These are phyloP conservation scores for Carcinoscorpius rotundicauda DNA, from an alignment of 1,140 invertebrate genomes.

Conservation along the genomic window DNA sequence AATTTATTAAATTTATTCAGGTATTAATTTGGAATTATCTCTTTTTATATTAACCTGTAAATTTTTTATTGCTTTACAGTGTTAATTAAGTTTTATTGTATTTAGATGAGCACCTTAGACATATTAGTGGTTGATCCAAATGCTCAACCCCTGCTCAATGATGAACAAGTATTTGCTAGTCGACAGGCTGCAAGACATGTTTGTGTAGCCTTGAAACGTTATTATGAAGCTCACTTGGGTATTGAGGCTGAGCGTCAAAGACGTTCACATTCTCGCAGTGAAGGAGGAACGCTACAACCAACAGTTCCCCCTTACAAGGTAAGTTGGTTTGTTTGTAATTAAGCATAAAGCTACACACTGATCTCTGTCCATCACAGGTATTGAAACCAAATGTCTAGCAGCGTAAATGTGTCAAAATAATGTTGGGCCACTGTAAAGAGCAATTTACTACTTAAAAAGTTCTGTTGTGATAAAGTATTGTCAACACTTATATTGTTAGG, in stretches of 20 bases:
- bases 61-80: constrained; percentile 3
- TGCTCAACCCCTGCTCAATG: constrained; percentile 32
- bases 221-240: constrained; percentile 82
- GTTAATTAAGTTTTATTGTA: constrained; percentile 12
- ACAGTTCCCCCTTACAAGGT: constrained; percentile 36
- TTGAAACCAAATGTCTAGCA: neutral
- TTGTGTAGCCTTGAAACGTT: constrained; percentile 75
- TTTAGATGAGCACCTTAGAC: constrained; percentile 65
- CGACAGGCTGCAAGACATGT: constrained; percentile 88
- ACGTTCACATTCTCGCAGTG: constrained; percentile 41
- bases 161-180: constrained; percentile 83
- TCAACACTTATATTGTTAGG: no score
- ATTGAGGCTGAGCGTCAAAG: constrained; percentile 68
- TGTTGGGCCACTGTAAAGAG: no score
- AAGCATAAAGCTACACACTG: neutral
- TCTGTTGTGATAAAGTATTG: no score
- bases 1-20: no score
- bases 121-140: constrained; percentile 57
- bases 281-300: constrained; percentile 28
- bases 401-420: no score
- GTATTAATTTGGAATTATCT: no score
- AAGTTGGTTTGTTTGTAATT: neutral
- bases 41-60: no score
- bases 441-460: no score
- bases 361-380: neutral